phyloP scores from a whole-genome alignment of 2,888 invertebrate species.

The Tinea trinotella region DNA sequence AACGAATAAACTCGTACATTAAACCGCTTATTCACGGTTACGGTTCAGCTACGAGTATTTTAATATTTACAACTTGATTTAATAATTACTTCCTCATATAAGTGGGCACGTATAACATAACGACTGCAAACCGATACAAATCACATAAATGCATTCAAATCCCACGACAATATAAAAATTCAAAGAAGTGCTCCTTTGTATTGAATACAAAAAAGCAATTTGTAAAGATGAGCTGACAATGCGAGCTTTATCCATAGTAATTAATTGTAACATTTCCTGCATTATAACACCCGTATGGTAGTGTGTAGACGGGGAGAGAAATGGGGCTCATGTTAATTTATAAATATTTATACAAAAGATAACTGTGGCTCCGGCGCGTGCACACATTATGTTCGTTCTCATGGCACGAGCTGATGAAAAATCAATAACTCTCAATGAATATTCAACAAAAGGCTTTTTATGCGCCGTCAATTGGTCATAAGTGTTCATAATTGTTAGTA shows the following conservation, averaged over 20 bases:
- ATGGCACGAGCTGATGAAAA: slow-evolving; percentile 33
- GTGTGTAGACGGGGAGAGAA: slow-evolving; percentile 20
- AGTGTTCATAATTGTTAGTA: slow-evolving; percentile 29
- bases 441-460: slow-evolving; percentile 35
- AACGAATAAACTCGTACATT: neutral
- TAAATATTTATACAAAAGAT: slow-evolving; percentile 31
- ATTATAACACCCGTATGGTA: slow-evolving; percentile 42
- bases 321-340: slow-evolving; percentile 26
- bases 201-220: slow-evolving; percentile 16
- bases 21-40: neutral
- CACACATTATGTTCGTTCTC: slow-evolving; percentile 28
- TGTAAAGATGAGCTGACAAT: slow-evolving; percentile 19
- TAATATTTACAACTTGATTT: neutral
- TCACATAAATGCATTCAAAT: neutral
- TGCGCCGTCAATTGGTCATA: slow-evolving; percentile 32
- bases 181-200: slow-evolving; percentile 1
- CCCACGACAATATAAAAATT: slow-evolving; percentile 13
- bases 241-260: slow-evolving; percentile 9
- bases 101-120: too few relatives aligned
- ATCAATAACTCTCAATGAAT: slow-evolving; percentile 38
- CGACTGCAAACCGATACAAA: too few relatives aligned
- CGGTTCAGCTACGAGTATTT: neutral
- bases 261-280: slow-evolving; percentile 47
- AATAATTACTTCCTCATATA: neutral
- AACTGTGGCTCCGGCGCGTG: slow-evolving; percentile 40